A percentile compares a stretch with the other conserved stretches of the same genome.
Conservation (phyloP, 2,797 vertebrate species). For the Gobionotothen gibberifrons region DNA sequence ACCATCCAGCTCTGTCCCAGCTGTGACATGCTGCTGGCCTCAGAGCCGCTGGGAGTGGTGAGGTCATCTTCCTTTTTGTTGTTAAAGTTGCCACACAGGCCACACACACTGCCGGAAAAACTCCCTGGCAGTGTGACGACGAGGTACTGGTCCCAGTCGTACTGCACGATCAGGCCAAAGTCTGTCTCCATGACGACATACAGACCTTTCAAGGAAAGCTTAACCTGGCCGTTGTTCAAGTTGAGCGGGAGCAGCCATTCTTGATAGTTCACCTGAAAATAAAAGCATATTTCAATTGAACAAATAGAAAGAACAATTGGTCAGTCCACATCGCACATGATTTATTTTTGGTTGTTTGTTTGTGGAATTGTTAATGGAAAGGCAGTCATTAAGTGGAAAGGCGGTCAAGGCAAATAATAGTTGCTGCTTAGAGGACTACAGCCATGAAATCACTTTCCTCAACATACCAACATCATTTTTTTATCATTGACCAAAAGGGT, state of each 20-base stretch:
- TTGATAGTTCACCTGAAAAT: slow-evolving; percentile 50
- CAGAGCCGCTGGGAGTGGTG: slow-evolving; percentile 3
- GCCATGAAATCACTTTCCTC: too few relatives aligned
- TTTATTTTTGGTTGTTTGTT: not conserved
- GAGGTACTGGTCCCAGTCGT: slow-evolving; percentile 82
- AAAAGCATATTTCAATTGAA: not conserved
- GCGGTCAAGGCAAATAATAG: not conserved
- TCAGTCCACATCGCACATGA: not conserved
- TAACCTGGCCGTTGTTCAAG: slow-evolving; percentile 74
- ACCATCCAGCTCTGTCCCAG: slow-evolving; percentile 83
- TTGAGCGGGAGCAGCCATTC: slow-evolving; percentile 75
- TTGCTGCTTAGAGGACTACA: not conserved
- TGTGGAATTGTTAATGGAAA: not conserved
- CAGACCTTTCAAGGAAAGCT: slow-evolving; percentile 75
- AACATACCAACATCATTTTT: too few relatives aligned
- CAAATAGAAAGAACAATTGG: not conserved
- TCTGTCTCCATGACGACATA: slow-evolving; percentile 70
- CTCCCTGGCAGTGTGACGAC: slow-evolving; percentile 68
- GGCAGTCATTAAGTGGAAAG: too few relatives aligned
- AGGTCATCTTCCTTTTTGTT: slow-evolving; percentile 72
- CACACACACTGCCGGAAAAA: slow-evolving; percentile 75
- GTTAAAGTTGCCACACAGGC: slow-evolving; percentile 87
- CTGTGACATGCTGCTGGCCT: slow-evolving; percentile 17
- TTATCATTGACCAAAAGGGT: too few relatives aligned
- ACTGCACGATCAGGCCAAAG: slow-evolving; percentile 82